Percentiles rank a stretch among this genome's conserved stretches.
These are phyloP conservation scores for Esox lucius DNA, from an alignment of 2,797 vertebrate species.

Conservation along the genomic window DNA sequence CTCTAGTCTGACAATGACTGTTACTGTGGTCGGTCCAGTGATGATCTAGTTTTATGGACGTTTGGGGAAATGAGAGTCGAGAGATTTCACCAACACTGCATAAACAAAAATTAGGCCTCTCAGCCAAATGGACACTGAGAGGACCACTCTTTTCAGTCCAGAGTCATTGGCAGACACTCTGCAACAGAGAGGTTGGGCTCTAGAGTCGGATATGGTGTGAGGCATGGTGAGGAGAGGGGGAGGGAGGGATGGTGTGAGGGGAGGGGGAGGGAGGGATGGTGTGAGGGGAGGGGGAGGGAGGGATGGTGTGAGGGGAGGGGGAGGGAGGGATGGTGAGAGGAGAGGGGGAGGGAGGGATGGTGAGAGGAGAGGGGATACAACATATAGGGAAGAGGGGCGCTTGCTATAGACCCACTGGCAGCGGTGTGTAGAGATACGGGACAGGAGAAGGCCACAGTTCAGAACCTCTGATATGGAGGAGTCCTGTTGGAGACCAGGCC, in stretches of 20 bases:
- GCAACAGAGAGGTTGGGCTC: constrained; percentile 36
- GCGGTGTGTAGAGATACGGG: neutral
- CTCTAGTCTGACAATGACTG: constrained; percentile 21
- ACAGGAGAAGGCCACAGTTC: neutral
- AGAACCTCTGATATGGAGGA: neutral
- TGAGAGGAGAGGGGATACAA: neutral
- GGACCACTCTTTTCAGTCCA: constrained; percentile 48
- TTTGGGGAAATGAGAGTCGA: constrained; percentile 44
- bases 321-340: neutral
- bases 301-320: neutral
- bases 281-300: neutral
- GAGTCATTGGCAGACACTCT: constrained; percentile 50
- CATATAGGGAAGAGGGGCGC: neutral
- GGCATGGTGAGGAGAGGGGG: neutral
- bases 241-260: neutral
- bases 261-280: neutral
- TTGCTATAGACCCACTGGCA: neutral
- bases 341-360: neutral
- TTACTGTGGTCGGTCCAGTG: constrained; percentile 23
- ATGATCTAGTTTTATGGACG: constrained; percentile 39
- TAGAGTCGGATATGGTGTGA: neutral
- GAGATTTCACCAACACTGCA: constrained; percentile 46
- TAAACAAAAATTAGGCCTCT: constrained; percentile 47
- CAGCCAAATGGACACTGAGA: constrained; percentile 61
- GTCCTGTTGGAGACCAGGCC: neutral